Percentiles rank a stretch among this genome's conserved stretches.
Conservation (phyloP, 2,797 vertebrate genomes). For the Crypturellus tataupa region DNA sequence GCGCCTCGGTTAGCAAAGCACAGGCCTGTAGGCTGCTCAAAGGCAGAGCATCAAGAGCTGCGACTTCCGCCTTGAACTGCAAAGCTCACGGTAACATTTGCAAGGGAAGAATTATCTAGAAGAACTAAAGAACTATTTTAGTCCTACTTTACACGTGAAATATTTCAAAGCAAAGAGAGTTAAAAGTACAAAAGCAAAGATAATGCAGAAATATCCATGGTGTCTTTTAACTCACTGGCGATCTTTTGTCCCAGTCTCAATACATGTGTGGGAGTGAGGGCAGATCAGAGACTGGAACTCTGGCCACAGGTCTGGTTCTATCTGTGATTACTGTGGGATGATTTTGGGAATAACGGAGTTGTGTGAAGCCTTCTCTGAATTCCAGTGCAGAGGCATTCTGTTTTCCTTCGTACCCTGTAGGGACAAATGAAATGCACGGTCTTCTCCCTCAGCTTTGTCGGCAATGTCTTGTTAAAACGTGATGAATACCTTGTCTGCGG, state of each 20-base stretch:
- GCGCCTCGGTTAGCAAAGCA: not conserved
- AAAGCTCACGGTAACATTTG: not conserved
- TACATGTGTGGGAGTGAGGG: not conserved
- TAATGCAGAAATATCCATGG: not conserved
- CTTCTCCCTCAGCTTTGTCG: not conserved
- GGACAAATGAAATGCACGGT: not conserved
- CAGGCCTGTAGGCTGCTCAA: not conserved
- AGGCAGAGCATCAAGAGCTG: not conserved
- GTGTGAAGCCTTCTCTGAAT: not conserved
- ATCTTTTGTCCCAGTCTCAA: not conserved
- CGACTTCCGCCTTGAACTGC: slow-evolving; percentile 21
- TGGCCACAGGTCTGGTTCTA: not conserved
- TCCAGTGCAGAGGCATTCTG: not conserved
- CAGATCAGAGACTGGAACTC: not conserved
- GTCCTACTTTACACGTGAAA: not conserved
- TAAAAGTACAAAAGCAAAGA: not conserved
- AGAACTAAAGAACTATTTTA: slow-evolving; percentile 1
- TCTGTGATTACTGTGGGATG: not conserved
- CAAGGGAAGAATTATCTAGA: slow-evolving; percentile 17
- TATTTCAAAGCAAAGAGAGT: slow-evolving; percentile 17
- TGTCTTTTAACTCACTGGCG: slow-evolving; percentile 1
- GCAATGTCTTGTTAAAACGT: slow-evolving; percentile 12
- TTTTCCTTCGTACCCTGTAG: not conserved
- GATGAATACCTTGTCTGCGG: not conserved
- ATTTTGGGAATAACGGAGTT: not conserved